A percentile compares a stretch with the other conserved stretches of the same genome.
Conservation (phyloP, 2,888 invertebrate genomes). For the Bellardia bayeri region DNA sequence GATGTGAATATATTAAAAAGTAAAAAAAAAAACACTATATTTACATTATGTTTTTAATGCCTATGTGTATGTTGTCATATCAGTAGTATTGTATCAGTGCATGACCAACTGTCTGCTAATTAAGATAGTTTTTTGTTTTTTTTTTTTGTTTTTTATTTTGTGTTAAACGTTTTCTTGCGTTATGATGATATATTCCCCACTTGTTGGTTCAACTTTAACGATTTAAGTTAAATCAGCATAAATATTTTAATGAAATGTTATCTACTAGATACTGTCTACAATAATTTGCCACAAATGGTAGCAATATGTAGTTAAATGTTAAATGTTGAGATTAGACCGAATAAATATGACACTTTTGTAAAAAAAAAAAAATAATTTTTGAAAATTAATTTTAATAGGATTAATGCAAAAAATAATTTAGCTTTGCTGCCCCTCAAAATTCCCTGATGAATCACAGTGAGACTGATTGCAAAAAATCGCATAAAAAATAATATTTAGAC, state of each 20-base stretch:
- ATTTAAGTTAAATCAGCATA: slow-evolving; percentile 52
- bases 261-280: slow-evolving; percentile 12
- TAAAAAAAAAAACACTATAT: neutral
- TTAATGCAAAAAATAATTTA: too few species aligned
- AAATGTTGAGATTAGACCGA: neutral
- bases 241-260: slow-evolving; percentile 29
- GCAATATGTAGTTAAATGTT: slow-evolving; percentile 4
- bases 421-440: too few species aligned
- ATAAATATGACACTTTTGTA: neutral
- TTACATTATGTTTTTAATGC: slow-evolving; percentile 35
- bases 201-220: slow-evolving; percentile 19
- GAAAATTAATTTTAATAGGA: too few species aligned
- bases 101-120: slow-evolving; percentile 51
- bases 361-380: too few species aligned
- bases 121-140: slow-evolving; percentile 30
- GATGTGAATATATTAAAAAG: slow-evolving; percentile 4
- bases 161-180: slow-evolving; percentile 35
- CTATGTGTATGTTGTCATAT: neutral
- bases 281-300: slow-evolving; percentile 15
- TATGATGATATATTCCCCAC: slow-evolving; percentile 29
- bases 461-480: too few species aligned
- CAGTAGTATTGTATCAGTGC: neutral
- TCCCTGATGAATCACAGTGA: too few species aligned
- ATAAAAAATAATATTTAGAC: too few species aligned
- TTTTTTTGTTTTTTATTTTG: slow-evolving; percentile 9